Percentiles rank a stretch among this genome's conserved stretches.
phyloP scores from a whole-genome alignment of 2,797 vertebrate genomes.

The Takifugu rubripes region DNA sequence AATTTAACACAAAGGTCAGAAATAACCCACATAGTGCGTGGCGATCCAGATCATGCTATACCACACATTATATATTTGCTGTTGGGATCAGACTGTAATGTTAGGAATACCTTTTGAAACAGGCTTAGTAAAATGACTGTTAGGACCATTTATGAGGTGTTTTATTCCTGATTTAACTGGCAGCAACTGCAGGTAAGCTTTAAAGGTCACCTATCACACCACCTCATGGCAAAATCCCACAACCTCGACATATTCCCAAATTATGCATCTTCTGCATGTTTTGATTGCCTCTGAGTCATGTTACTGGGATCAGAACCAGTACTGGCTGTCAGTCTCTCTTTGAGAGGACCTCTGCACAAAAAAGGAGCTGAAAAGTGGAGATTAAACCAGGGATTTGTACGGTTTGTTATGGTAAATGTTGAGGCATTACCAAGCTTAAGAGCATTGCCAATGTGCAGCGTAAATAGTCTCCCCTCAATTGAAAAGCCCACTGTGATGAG shows the following conservation, averaged over 20 bases:
- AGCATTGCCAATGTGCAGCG: no score
- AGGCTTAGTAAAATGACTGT: background rate
- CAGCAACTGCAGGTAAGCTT: background rate
- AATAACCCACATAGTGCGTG: background rate
- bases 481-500: no score
- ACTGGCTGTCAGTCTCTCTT: background rate
- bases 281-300: background rate
- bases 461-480: no score
- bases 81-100: background rate
- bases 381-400: background rate
- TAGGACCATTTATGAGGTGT: background rate
- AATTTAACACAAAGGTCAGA: conserved; percentile 6
- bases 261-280: background rate
- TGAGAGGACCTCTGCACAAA: background rate
- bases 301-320: background rate
- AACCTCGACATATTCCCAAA: background rate
- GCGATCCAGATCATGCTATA: background rate
- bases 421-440: no score
- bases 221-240: background rate
- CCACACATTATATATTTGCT: background rate
- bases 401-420: no score
- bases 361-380: background rate
- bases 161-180: background rate
- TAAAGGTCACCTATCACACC: background rate
- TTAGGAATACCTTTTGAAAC: conserved; percentile 5